Evolutionary conservation across 2,888 invertebrate species (phyloP), one percentile per base, ranked within the genome.

Genomic region (Argyresthia albistria): DNA sequence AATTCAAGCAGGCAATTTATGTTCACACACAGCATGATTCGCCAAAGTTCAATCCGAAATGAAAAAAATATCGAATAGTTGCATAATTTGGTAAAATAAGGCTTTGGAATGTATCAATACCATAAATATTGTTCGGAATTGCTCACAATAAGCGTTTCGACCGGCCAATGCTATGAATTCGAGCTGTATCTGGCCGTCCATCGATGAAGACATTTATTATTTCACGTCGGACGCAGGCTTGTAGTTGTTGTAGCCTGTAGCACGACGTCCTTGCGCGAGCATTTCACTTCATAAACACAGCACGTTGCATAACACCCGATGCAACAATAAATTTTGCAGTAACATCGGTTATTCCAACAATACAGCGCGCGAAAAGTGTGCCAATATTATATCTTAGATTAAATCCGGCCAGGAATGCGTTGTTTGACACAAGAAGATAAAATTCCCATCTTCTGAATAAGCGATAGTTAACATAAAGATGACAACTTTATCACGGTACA

Each of bases 121-220:
- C 2, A 25, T 25, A 25, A 25, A 25, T 25, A 25, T 25, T 6
- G 25, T 25, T 25, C 25, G 25, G 25, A 25, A 25, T 25, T 25
- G 25, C 25, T 25, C 25, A 25, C 25, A 25, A 25, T 25, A 25
- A 25, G 25, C 25, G 25, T 25, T 6, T 25, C 25, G 25, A 25
- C 3, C 25, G 25, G 25, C 25, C 25, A 25, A 25, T 25, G 25
- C 25, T 25, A 25, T 25, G 25, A 25, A 25, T 25, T 25, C 25
- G 25, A 25, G 25, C 25, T 25, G 65, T 68, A 64, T 60, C 60
- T 56, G 63, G 65, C 51, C 64, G 64, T 69, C 64, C 65, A 57
- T 63, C 63, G 70, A 78, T 75, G 70, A 73, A 73, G 73, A 70
- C 67, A 66, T 76, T 69, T 62, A 48, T 59, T 59, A 45, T 59